Percentiles rank a stretch among this genome's conserved stretches.
phyloP scores from a whole-genome alignment of 2,888 invertebrate species.

The Danaus chrysippus region DNA sequence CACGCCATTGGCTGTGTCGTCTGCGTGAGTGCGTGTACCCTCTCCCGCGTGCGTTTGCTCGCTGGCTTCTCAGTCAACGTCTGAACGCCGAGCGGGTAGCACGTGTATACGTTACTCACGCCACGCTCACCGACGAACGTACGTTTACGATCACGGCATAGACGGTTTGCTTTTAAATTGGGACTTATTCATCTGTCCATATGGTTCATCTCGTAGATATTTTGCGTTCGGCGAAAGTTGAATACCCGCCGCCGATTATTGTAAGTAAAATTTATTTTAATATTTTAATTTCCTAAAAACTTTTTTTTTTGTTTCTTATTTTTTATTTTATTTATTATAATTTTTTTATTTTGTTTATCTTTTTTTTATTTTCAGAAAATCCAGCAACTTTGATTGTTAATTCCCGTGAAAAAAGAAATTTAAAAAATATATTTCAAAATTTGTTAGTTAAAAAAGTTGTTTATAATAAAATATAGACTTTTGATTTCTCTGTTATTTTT shows the following conservation, averaged over 20 bases:
- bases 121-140: conserved; percentile 52
- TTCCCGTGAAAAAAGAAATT: background rate
- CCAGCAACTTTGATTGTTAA: background rate
- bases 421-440: background rate
- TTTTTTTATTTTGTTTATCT: conserved; percentile 33
- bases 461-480: background rate
- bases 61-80: conserved; percentile 66
- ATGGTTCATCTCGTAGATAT: conserved; percentile 91
- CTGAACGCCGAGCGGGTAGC: conserved; percentile 53
- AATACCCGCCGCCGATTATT: conserved; percentile 85
- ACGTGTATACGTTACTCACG: conserved; percentile 40
- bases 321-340: conserved; percentile 27
- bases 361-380: conserved; percentile 30
- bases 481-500: too few relatives aligned
- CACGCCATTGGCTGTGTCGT: conserved; percentile 73
- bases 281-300: conserved; percentile 24
- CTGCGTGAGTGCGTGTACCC: conserved; percentile 77
- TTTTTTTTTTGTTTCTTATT: conserved; percentile 24
- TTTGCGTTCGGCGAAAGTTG: conserved; percentile 88
- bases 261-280: conserved; percentile 79
- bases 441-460: background rate
- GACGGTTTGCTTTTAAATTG: conserved; percentile 59
- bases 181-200: conserved; percentile 80
- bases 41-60: conserved; percentile 70
- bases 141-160: conserved; percentile 45